phyloP scores from a whole-genome alignment of 2,888 invertebrate genomes.

The Troglohyphantes excavatus region DNA sequence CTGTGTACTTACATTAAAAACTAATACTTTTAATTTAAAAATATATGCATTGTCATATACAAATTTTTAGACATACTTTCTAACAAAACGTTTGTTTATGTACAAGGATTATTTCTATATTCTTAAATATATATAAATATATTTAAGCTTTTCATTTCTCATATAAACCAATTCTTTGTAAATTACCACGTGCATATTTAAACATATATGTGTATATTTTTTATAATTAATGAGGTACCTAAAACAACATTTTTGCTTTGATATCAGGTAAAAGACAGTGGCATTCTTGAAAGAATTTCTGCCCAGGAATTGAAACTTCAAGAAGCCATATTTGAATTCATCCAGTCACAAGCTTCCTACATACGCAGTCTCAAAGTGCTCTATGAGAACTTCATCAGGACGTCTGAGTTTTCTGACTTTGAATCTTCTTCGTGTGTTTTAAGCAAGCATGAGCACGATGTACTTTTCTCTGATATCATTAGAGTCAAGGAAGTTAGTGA shows the following conservation, averaged over 20 bases:
- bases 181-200: no score
- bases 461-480: constrained; percentile 92
- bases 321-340: constrained; percentile 98
- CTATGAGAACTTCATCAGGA: constrained; percentile 89
- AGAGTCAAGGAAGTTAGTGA: constrained; percentile 85
- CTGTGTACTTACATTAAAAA: no score
- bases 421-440: constrained; percentile 84
- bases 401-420: constrained; percentile 87
- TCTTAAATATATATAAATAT: no score
- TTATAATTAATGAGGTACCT: no score
- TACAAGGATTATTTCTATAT: no score
- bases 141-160: no score
- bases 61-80: no score
- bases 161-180: no score
- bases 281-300: constrained; percentile 91
- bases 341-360: constrained; percentile 98
- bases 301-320: constrained; percentile 93
- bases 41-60: not conserved
- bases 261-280: constrained; percentile 86
- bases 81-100: no score
- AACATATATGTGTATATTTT: no score
- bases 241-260: not conserved
- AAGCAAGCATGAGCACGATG: constrained; percentile 88
- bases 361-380: constrained; percentile 96
- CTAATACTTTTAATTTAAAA: not conserved